Percentiles rank a stretch among this genome's conserved stretches.
These are phyloP conservation scores for Carettochelys insculpta DNA, from an alignment of 2,113 vertebrate species.

Conservation along the genomic window DNA sequence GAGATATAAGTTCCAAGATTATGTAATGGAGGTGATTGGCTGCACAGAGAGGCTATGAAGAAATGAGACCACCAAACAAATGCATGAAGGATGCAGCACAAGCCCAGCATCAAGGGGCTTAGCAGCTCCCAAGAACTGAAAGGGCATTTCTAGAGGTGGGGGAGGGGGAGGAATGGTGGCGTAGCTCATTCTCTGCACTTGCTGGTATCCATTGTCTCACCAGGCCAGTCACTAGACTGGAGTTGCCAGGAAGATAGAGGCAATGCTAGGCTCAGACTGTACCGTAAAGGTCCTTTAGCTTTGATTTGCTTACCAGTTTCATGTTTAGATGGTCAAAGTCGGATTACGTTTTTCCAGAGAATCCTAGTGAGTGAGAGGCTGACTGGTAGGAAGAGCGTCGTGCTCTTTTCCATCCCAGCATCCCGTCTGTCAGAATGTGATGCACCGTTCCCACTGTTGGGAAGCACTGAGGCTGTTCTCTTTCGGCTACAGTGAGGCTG, in stretches of 20 bases:
- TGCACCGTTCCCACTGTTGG: neutral
- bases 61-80: constrained; percentile 6
- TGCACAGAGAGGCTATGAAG: constrained; percentile 29
- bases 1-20: constrained; percentile 82
- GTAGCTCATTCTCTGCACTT: constrained; percentile 22
- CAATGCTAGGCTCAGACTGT: neutral
- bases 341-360: neutral
- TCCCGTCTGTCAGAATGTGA: neutral
- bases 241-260: constrained; percentile 25
- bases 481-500: neutral
- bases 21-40: constrained; percentile 57
- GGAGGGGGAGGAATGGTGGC: neutral
- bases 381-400: constrained; percentile 43
- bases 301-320: constrained; percentile 36
- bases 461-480: neutral
- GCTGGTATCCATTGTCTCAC: constrained; percentile 15
- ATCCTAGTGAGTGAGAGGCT: constrained; percentile 28
- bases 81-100: neutral
- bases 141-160: constrained; percentile 1
- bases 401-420: constrained; percentile 3
- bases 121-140: constrained; percentile 44
- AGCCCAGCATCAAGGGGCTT: constrained; percentile 11
- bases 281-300: constrained; percentile 39
- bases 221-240: constrained; percentile 11
- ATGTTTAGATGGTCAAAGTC: constrained; percentile 30